Percentiles rank a stretch among this genome's conserved stretches.
phyloP scores from a whole-genome alignment of 2,888 invertebrate genomes.

The Nomada fucata region DNA sequence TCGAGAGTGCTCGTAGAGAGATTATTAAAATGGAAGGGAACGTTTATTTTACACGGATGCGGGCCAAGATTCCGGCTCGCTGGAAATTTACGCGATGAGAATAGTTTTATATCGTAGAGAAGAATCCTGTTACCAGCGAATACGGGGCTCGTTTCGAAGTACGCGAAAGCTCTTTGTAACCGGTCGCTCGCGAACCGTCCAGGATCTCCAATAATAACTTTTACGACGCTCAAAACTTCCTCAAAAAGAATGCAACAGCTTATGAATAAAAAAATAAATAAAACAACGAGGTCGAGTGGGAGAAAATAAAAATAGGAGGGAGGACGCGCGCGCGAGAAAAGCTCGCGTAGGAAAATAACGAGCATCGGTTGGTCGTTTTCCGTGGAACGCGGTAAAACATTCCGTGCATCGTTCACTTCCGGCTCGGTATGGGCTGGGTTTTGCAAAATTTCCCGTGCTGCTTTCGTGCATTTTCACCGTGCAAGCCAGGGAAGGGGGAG shows the following conservation, averaged over 20 bases:
- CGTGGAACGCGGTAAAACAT: not conserved
- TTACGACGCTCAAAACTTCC: slow-evolving; percentile 27
- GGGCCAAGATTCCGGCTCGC: not conserved
- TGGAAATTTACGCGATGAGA: slow-evolving; percentile 35
- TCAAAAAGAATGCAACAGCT: slow-evolving; percentile 32
- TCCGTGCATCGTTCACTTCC: slow-evolving; percentile 23
- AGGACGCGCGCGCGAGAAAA: not conserved
- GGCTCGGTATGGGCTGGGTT: not conserved
- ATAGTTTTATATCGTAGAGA: slow-evolving; percentile 23
- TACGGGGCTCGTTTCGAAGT: slow-evolving; percentile 24
- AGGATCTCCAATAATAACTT: slow-evolving; percentile 49
- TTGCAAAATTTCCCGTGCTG: not conserved
- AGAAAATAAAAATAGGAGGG: not conserved
- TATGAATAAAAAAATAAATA: not conserved
- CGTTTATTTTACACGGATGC: not conserved
- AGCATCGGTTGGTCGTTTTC: slow-evolving; percentile 34
- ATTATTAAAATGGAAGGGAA: not conserved
- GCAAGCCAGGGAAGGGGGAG: no score
- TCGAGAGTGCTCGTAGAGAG: not conserved
- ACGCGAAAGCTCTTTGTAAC: slow-evolving; percentile 44
- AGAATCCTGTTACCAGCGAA: slow-evolving; percentile 37
- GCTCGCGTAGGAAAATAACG: slow-evolving; percentile 26
- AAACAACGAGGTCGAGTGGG: no score
- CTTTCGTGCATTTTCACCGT: no score
- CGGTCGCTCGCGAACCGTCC: slow-evolving; percentile 12